Conservation (phyloP, 2,888 invertebrate genomes). For the Ornithoptera priamus region DNA sequence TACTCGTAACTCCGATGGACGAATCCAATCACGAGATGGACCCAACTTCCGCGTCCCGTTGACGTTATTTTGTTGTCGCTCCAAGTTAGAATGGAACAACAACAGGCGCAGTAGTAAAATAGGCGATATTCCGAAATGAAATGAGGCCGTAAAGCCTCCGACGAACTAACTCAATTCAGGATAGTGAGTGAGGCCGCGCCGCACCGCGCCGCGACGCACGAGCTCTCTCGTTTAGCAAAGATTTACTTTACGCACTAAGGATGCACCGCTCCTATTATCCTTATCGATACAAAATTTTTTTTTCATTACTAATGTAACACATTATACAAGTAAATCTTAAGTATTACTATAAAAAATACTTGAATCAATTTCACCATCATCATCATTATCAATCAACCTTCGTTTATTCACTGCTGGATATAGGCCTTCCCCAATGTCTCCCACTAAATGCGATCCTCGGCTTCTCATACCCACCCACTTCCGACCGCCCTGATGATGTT, state of each 20-base stretch:
- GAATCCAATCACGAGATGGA: slow-evolving; percentile 23
- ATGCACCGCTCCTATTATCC: not conserved
- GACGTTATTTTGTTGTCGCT: slow-evolving; percentile 14
- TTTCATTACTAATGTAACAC: too few species aligned
- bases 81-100: slow-evolving; percentile 22
- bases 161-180: slow-evolving; percentile 37
- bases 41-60: slow-evolving; percentile 8
- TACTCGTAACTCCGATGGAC: not conserved
- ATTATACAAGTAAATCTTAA: too few species aligned
- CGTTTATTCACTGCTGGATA: too few species aligned
- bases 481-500: too few species aligned
- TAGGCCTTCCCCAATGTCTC: too few species aligned
- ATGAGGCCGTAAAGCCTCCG: slow-evolving; percentile 33
- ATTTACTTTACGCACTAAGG: slow-evolving; percentile 44
- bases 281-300: not conserved
- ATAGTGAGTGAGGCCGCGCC: slow-evolving; percentile 38
- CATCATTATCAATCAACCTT: too few species aligned
- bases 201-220: slow-evolving; percentile 42
- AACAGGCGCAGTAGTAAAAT: slow-evolving; percentile 26
- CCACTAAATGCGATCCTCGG: too few species aligned
- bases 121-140: slow-evolving; percentile 27
- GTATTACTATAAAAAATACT: too few species aligned
- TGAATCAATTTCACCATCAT: too few species aligned
- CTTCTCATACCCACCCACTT: too few species aligned
- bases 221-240: slow-evolving; percentile 46